phyloP scores from a whole-genome alignment of 2,797 vertebrate genomes.

The Tokudaia muenninki region DNA sequence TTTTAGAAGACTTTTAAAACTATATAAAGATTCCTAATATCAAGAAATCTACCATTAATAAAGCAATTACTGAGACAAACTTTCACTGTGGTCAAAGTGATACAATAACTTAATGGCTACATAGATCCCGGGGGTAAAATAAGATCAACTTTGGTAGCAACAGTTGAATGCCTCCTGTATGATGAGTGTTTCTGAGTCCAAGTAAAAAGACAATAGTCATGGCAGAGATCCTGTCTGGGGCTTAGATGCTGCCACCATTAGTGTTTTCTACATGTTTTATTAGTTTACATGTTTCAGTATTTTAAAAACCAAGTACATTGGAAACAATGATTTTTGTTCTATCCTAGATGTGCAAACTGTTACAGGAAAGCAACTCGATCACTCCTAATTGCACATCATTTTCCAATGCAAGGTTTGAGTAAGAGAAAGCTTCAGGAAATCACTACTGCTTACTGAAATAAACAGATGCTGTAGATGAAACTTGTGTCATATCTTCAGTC shows the following conservation, averaged over 20 bases:
- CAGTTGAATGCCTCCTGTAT: not conserved
- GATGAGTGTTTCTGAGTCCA: not conserved
- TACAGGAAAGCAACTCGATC: not conserved
- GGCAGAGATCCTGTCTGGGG: not conserved
- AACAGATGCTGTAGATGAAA: not conserved
- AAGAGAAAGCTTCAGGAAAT: not conserved
- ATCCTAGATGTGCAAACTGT: not conserved
- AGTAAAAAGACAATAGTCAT: not conserved
- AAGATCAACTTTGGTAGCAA: not conserved
- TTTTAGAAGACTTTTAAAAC: slow-evolving; percentile 60
- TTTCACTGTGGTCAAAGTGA: not conserved
- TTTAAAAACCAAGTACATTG: not conserved
- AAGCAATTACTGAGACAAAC: slow-evolving; percentile 45
- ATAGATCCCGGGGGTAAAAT: not conserved
- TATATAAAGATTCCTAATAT: slow-evolving; percentile 35
- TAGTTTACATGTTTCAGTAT: not conserved
- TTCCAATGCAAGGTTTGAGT: not conserved
- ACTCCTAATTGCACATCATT: not conserved
- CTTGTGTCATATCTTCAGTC: not conserved
- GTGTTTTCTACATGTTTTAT: not conserved
- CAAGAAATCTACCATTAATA: slow-evolving; percentile 65
- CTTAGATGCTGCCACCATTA: not conserved
- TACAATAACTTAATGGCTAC: not conserved
- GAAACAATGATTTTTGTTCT: not conserved
- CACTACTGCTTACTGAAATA: not conserved